A percentile compares a stretch with the other conserved stretches of the same genome.
phyloP scores from a whole-genome alignment of 2,113 vertebrate genomes.

The Thamnophis sirtalis region DNA sequence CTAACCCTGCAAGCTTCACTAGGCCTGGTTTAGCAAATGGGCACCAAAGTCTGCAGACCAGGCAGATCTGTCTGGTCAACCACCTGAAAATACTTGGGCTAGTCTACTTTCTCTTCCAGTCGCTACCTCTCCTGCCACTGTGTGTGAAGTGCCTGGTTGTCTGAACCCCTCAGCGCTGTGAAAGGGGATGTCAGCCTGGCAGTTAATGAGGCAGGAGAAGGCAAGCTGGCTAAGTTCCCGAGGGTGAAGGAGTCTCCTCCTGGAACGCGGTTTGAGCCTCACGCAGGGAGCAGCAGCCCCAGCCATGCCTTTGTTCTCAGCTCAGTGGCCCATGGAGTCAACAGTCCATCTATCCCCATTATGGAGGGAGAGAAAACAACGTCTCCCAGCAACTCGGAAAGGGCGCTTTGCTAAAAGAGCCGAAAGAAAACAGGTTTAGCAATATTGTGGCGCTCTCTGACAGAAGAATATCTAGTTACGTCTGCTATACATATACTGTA shows the following conservation, averaged over 20 bases:
- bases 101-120: conserved; percentile 53
- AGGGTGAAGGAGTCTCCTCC: conserved; percentile 85
- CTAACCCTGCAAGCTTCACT: not conserved
- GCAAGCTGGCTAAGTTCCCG: conserved; percentile 72
- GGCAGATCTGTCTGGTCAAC: conserved; percentile 53
- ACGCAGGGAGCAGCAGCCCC: conserved; percentile 90
- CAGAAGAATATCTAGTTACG: not conserved
- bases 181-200: conserved; percentile 70
- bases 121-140: conserved; percentile 53
- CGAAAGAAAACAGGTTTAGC: conserved; percentile 60
- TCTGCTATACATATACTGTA: not conserved
- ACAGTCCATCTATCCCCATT: conserved; percentile 79
- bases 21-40: conserved; percentile 43
- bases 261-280: conserved; percentile 88
- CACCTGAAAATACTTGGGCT: conserved; percentile 61
- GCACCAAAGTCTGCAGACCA: conserved; percentile 40
- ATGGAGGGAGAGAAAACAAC: conserved; percentile 76
- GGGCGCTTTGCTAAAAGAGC: conserved; percentile 62
- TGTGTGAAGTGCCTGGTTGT: conserved; percentile 44
- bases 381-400: conserved; percentile 80
- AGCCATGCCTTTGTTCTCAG: conserved; percentile 82
- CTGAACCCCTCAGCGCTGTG: conserved; percentile 50
- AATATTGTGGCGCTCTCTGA: conserved; percentile 30
- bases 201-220: conserved; percentile 77
- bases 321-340: conserved; percentile 63